A percentile compares a stretch with the other conserved stretches of the same genome.
phyloP scores from a whole-genome alignment of 2,113 vertebrate genomes.

The Tyrannus savana region DNA sequence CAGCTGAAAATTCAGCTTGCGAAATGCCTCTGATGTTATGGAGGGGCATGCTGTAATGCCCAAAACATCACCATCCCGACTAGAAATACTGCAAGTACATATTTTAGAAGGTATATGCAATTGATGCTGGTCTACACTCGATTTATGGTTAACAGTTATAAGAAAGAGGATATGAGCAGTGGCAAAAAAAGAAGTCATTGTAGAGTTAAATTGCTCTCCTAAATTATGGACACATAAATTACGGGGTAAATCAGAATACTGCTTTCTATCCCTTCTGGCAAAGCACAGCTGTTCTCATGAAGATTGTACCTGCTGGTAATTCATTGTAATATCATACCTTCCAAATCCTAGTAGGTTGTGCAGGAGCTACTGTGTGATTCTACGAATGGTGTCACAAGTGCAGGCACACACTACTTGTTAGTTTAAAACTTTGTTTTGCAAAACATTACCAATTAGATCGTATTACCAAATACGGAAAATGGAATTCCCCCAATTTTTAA shows the following conservation, averaged over 20 bases:
- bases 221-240: background rate
- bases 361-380: background rate
- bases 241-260: background rate
- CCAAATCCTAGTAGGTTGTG: background rate
- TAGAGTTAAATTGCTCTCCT: background rate
- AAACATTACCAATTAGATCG: background rate
- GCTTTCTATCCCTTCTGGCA: background rate
- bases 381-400: background rate
- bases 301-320: background rate
- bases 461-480: background rate
- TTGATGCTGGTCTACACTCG: background rate
- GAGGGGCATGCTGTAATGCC: background rate
- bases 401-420: background rate
- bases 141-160: background rate
- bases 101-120: background rate
- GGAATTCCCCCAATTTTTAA: background rate
- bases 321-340: background rate
- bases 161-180: background rate
- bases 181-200: background rate
- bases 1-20: background rate
- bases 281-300: background rate
- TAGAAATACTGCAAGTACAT: background rate
- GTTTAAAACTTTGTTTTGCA: background rate
- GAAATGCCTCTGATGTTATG: background rate
- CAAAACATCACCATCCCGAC: background rate